Evolutionary conservation across 1,140 invertebrate species (phyloP).

Genomic region (Anastatus disparis): DNA sequence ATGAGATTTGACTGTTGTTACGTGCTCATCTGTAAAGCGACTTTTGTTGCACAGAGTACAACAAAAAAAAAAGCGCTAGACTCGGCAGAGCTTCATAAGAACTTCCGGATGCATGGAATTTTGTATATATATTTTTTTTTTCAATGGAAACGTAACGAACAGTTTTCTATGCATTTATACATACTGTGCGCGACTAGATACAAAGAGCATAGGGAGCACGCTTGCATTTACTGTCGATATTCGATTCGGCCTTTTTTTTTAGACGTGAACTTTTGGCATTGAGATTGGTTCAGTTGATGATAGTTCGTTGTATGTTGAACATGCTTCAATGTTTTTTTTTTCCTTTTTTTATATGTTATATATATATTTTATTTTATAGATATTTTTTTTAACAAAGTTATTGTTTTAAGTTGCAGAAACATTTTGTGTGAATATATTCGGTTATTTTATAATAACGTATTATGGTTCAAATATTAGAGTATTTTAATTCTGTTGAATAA

Average conservation of each 20-base stretch:
- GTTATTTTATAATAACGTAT: too few relatives aligned
- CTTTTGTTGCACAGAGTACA: constrained; percentile 4
- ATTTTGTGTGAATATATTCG: too few relatives aligned
- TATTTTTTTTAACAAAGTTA: too few relatives aligned
- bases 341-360: too few relatives aligned
- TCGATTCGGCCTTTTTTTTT: constrained; percentile 12
- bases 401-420: too few relatives aligned
- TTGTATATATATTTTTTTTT: too few relatives aligned
- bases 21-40: constrained; percentile 19
- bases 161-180: constrained; percentile 6
- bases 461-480: too few relatives aligned
- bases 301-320: too few relatives aligned
- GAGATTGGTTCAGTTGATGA: background rate
- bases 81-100: constrained; percentile 9
- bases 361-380: too few relatives aligned
- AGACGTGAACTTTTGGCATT: background rate
- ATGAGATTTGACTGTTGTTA: constrained; percentile 1
- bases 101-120: constrained; percentile 15
- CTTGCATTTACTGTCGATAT: background rate
- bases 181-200: background rate
- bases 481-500: too few relatives aligned
- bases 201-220: too few relatives aligned
- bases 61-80: background rate
- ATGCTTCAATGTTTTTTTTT: too few relatives aligned
- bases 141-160: constrained; percentile 29